Evolutionary conservation across 2,888 invertebrate genomes (phyloP), one percentile per base, ranked within the genome.

Genomic region (Lomographa bimaculata): DNA sequence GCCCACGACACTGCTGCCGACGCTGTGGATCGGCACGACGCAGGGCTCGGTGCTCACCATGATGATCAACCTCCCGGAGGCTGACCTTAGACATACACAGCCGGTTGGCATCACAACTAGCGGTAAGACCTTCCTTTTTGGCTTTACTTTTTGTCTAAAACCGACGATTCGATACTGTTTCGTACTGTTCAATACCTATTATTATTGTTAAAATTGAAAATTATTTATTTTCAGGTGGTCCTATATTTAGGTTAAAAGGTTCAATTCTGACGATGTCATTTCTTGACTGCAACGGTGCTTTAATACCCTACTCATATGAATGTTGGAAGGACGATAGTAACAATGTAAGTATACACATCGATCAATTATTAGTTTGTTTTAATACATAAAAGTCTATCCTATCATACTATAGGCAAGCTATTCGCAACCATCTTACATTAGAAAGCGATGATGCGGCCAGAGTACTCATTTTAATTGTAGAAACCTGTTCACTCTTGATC

Each of bases 21-120:
- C 98, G 62, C 90, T 99, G 55, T 99, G 99, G 99, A 94, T 99
- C 66, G 99, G 99, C 66, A 99, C 98, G 59, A 97, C 97, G 81
- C 92, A 97, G 65, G 99, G 99, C 64, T 98, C 98, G 43, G 96
- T 98, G 75, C 92, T 99, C 68, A 97, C 98, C 50, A 94, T 99
- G 83, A 93, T 95, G 80, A 93, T 99, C 73, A 94, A 92, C 75
- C 93, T 95, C 58, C 93, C 95, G 45, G 94, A 95, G 67, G 90
- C 93, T 34, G 97, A 97, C 77, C 91, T 92, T 57, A 90, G 97
- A 69, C 93, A 94, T 73, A 93, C 95, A 54, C 96, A 97, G 76
- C 96, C 96, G 34, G 96, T 97, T 57, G 93, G 95, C 67, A 94
- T 97, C 60, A 94, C 97, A 71, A 95, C 97, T 59, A 96, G 94